A percentile compares a stretch with the other conserved stretches of the same genome.
Conservation (phyloP, 2,888 invertebrate species). For the Phyllotreta cruciferae region DNA sequence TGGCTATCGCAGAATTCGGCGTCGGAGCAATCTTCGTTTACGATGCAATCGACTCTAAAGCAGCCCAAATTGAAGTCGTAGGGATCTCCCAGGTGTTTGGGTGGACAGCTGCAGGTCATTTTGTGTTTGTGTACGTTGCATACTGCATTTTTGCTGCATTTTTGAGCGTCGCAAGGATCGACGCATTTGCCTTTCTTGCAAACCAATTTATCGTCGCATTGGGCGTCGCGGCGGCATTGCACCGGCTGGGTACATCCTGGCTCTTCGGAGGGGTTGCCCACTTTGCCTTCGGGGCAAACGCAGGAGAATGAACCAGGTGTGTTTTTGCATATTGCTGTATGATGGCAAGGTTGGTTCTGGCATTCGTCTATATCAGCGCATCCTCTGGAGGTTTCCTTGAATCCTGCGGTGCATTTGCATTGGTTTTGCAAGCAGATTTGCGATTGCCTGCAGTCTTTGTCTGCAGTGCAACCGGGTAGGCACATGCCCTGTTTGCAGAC, state of each 20-base stretch:
- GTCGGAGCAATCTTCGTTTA: slow-evolving; percentile 75
- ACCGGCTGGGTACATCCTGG: slow-evolving; percentile 81
- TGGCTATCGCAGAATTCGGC: slow-evolving; percentile 79
- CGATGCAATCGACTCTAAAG: slow-evolving; percentile 87
- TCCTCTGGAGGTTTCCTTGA: slow-evolving; percentile 73
- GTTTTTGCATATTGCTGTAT: slow-evolving; percentile 80
- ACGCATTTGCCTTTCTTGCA: slow-evolving; percentile 80
- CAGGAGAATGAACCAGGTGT: slow-evolving; percentile 82
- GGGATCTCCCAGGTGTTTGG: slow-evolving; percentile 84
- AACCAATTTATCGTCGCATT: slow-evolving; percentile 78
- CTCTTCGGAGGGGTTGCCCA: slow-evolving; percentile 74
- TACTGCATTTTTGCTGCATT: slow-evolving; percentile 79
- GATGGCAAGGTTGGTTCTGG: slow-evolving; percentile 77
- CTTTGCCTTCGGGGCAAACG: slow-evolving; percentile 77
- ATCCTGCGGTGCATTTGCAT: slow-evolving; percentile 82
- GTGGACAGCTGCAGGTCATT: slow-evolving; percentile 78
- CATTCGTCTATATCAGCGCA: slow-evolving; percentile 89
- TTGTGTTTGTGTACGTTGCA: slow-evolving; percentile 78
- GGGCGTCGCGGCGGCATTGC: slow-evolving; percentile 75
- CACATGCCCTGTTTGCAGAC: slow-evolving; percentile 83
- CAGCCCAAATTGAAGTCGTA: slow-evolving; percentile 79
- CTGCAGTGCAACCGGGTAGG: slow-evolving; percentile 81
- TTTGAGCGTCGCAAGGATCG: slow-evolving; percentile 77
- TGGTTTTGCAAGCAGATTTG: slow-evolving; percentile 78
- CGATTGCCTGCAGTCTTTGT: slow-evolving; percentile 79